These are phyloP conservation scores for Elysia crispata DNA, from an alignment of 2,888 invertebrate genomes.

Conservation along the genomic window DNA sequence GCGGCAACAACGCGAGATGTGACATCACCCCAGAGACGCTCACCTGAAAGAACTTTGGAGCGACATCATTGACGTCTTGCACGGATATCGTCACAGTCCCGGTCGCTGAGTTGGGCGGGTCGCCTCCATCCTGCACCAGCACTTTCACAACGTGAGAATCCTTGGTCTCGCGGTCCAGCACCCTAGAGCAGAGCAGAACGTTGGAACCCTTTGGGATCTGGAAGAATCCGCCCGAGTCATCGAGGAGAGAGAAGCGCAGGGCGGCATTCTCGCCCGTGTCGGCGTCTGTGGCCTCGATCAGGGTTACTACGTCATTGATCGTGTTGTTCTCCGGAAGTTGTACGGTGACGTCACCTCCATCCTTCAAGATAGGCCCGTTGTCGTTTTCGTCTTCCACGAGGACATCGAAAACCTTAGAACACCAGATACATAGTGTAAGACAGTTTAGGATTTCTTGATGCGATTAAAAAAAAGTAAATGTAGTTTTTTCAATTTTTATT, in stretches of 20 bases:
- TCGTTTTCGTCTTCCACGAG: conserved; percentile 72
- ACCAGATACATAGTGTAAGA: conserved; percentile 41
- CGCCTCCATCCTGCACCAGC: conserved; percentile 45
- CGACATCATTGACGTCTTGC: conserved; percentile 47
- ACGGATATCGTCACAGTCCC: conserved; percentile 45
- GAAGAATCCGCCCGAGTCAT: conserved; percentile 57
- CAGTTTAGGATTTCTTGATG: too few species aligned
- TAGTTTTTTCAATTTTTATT: too few species aligned
- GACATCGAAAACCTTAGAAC: conserved; percentile 59
- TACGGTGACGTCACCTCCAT: conserved; percentile 56
- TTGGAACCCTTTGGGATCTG: conserved; percentile 54
- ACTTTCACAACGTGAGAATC: conserved; percentile 42
- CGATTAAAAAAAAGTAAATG: too few species aligned
- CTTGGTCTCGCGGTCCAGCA: conserved; percentile 45
- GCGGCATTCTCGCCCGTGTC: conserved; percentile 65
- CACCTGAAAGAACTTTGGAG: conserved; percentile 40
- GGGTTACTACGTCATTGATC: conserved; percentile 62
- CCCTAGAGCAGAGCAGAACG: conserved; percentile 41
- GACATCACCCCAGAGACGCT: too few species aligned
- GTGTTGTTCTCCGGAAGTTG: conserved; percentile 69
- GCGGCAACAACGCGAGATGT: too few species aligned
- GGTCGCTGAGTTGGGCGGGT: conserved; percentile 40
- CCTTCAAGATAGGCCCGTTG: conserved; percentile 65
- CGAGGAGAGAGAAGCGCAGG: conserved; percentile 57
- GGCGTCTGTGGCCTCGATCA: conserved; percentile 66